These are phyloP conservation scores for Eupristina koningsbergeri DNA, from an alignment of 1,140 invertebrate species.

Conservation along the genomic window DNA sequence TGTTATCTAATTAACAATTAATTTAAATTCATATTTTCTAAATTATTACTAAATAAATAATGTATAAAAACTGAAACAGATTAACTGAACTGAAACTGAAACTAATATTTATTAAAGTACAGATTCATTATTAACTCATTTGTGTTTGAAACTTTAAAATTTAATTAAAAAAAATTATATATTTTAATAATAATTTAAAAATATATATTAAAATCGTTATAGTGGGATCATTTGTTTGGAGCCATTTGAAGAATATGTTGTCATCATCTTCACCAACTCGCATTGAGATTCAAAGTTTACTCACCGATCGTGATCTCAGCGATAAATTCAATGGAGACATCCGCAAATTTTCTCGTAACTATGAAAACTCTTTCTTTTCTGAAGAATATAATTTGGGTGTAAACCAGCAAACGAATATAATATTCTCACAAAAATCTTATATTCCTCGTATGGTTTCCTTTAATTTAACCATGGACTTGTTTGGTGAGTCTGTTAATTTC, in stretches of 20 bases:
- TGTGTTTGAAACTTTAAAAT: no score
- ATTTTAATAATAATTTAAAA: no score
- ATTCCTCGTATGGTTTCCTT: slow-evolving; percentile 85
- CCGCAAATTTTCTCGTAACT: slow-evolving; percentile 92
- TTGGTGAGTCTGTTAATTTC: slow-evolving; percentile 91
- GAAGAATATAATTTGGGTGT: slow-evolving; percentile 89
- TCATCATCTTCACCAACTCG: slow-evolving; percentile 87
- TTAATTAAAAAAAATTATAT: no score
- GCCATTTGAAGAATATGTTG: slow-evolving; percentile 88
- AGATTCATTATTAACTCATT: no score
- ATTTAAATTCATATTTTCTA: no score
- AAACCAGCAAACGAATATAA: slow-evolving; percentile 84
- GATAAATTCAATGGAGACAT: slow-evolving; percentile 86
- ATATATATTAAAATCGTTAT: slow-evolving; percentile 51
- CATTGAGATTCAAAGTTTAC: slow-evolving; percentile 86
- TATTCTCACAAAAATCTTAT: slow-evolving; percentile 92
- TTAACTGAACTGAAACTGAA: no score
- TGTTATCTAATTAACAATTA: no score
- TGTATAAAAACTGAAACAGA: no score
- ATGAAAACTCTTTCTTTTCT: slow-evolving; percentile 88
- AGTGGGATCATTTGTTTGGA: slow-evolving; percentile 96
- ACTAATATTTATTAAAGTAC: no score
- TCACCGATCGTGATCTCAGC: slow-evolving; percentile 81
- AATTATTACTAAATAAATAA: no score
- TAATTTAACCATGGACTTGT: slow-evolving; percentile 91